Conservation (phyloP, 2,888 invertebrate genomes). For the Melanostoma scalare region DNA sequence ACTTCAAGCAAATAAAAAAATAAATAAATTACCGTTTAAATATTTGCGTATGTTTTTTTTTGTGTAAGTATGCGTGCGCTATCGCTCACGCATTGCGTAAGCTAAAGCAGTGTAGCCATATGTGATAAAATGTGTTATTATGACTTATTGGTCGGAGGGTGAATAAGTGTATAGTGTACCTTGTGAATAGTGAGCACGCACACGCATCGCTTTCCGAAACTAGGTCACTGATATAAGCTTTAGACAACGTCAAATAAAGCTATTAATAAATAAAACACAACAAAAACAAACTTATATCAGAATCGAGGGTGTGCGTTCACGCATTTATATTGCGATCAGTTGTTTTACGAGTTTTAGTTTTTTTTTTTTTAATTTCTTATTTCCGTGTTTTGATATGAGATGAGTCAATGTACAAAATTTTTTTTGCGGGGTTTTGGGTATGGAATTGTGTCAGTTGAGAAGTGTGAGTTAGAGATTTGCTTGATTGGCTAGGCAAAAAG, state of each 20-base stretch:
- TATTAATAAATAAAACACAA: constrained; percentile 19
- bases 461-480: not conserved
- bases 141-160: constrained; percentile 7
- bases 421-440: constrained; percentile 3
- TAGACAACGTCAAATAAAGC: constrained; percentile 35
- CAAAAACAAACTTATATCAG: not conserved
- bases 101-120: constrained; percentile 17
- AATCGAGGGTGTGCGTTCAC: constrained; percentile 27
- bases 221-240: constrained; percentile 66
- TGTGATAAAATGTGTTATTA: constrained; percentile 37
- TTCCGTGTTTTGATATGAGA: constrained; percentile 46
- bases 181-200: constrained; percentile 1
- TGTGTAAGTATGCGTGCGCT: not conserved
- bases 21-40: constrained; percentile 31
- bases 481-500: no score
- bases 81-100: constrained; percentile 63
- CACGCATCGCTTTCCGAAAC: constrained; percentile 51
- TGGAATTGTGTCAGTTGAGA: constrained; percentile 7
- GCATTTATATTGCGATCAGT: constrained; percentile 39
- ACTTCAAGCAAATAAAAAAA: constrained; percentile 10
- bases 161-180: constrained; percentile 10
- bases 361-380: constrained; percentile 1
- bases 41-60: constrained; percentile 23
- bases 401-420: constrained; percentile 39
- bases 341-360: not conserved